Conservation (phyloP, 2,888 invertebrate species). For the Agrotis exclamationis region DNA sequence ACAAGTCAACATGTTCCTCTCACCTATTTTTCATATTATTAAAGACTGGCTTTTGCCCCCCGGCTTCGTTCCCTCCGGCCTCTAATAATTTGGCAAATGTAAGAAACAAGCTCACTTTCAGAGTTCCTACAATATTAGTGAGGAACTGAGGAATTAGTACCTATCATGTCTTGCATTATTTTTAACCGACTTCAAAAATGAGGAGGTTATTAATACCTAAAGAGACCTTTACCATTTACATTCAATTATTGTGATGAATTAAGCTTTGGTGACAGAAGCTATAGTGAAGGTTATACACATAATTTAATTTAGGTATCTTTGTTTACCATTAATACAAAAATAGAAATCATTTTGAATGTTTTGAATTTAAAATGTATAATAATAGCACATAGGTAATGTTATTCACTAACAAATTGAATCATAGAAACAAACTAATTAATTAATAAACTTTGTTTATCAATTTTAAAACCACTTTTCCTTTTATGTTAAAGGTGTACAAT, state of each 20-base stretch:
- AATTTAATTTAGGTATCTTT: not conserved
- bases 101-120: too few species aligned
- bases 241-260: not conserved
- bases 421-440: not conserved
- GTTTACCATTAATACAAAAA: not conserved
- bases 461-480: conserved; percentile 32
- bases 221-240: not conserved
- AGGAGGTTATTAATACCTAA: too few species aligned
- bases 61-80: too few species aligned
- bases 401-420: not conserved
- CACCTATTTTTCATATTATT: not conserved
- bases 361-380: not conserved
- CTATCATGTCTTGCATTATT: not conserved
- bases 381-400: not conserved
- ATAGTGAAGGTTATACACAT: not conserved
- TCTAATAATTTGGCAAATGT: too few species aligned
- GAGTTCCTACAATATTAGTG: too few species aligned
- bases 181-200: too few species aligned
- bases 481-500: not conserved
- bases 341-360: not conserved
- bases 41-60: not conserved
- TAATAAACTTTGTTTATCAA: conserved; percentile 17
- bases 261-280: not conserved
- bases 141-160: too few species aligned
- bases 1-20: not conserved